phyloP scores from a whole-genome alignment of 1,140 invertebrate species.

The Teleogryllus occipitalis region DNA sequence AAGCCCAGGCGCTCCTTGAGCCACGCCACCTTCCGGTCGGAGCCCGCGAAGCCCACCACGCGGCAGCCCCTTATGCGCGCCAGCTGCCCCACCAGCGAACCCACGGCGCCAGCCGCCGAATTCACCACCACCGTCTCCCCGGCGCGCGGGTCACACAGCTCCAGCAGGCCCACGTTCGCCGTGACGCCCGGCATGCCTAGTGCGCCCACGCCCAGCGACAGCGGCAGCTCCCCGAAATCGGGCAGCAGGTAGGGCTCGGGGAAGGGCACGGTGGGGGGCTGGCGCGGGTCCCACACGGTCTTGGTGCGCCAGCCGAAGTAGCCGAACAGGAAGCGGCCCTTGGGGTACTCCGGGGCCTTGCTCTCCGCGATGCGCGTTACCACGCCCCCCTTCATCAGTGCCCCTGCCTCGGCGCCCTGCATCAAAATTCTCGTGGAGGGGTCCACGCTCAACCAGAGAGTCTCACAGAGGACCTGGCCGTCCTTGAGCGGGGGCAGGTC shows the following conservation, averaged over 20 bases:
- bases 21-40: conserved; percentile 51
- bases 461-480: conserved; percentile 49
- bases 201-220: conserved; percentile 49
- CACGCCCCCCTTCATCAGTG: no score
- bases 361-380: conserved; percentile 44
- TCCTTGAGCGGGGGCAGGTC: no score
- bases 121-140: conserved; percentile 50
- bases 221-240: conserved; percentile 44
- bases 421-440: conserved; percentile 56
- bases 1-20: conserved; percentile 48
- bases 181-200: conserved; percentile 58
- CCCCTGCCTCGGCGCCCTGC: no score
- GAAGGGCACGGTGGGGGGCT: background rate
- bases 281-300: conserved; percentile 31
- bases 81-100: conserved; percentile 52
- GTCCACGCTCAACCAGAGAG: conserved; percentile 59
- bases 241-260: conserved; percentile 39
- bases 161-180: conserved; percentile 52
- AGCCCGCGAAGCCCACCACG: conserved; percentile 49
- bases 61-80: conserved; percentile 46
- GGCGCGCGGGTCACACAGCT: conserved; percentile 45
- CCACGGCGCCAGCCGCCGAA: conserved; percentile 49
- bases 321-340: conserved; percentile 47
- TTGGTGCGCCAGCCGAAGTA: conserved; percentile 51
- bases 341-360: conserved; percentile 49